phyloP scores from a whole-genome alignment of 1,140 invertebrate genomes.

The Phthorimaea operculella region DNA sequence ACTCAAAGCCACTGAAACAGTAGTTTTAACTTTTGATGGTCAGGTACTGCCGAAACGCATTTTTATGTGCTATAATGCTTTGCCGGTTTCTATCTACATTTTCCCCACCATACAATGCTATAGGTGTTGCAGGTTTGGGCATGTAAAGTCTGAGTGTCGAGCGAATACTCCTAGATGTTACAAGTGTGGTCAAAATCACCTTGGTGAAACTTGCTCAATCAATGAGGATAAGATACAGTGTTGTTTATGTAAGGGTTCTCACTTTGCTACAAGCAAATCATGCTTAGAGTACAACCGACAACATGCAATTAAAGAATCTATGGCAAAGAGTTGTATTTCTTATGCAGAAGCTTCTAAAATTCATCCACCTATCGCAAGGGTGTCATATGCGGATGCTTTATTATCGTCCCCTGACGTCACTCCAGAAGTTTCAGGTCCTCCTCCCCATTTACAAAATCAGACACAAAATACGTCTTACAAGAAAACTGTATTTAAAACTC shows the following conservation, averaged over 20 bases:
- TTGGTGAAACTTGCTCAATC: constrained; percentile 11
- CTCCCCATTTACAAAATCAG: neutral
- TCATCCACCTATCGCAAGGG: neutral
- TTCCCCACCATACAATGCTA: constrained; percentile 18
- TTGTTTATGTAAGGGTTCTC: constrained; percentile 8
- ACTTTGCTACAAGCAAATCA: constrained; percentile 12
- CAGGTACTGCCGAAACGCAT: constrained; percentile 11
- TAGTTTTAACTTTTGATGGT: constrained; percentile 12
- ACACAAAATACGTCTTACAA: neutral
- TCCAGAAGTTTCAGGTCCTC: neutral
- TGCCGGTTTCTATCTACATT: neutral
- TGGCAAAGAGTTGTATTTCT: constrained; percentile 12
- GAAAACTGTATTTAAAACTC: neutral
- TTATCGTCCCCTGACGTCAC: neutral
- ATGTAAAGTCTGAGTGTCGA: constrained; percentile 10
- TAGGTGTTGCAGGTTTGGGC: constrained; percentile 18
- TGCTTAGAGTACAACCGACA: constrained; percentile 14
- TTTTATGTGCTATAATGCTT: constrained; percentile 11
- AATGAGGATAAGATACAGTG: constrained; percentile 6
- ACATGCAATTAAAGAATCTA: constrained; percentile 15
- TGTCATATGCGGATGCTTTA: neutral
- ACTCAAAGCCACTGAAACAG: constrained; percentile 7
- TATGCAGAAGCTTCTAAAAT: constrained; percentile 10
- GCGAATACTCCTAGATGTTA: constrained; percentile 12
- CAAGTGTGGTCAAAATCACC: constrained; percentile 14